Evolutionary conservation across 1,140 invertebrate species (phyloP), one percentile per base, ranked within the genome.

Genomic region (Aporrectodea caliginosa): DNA sequence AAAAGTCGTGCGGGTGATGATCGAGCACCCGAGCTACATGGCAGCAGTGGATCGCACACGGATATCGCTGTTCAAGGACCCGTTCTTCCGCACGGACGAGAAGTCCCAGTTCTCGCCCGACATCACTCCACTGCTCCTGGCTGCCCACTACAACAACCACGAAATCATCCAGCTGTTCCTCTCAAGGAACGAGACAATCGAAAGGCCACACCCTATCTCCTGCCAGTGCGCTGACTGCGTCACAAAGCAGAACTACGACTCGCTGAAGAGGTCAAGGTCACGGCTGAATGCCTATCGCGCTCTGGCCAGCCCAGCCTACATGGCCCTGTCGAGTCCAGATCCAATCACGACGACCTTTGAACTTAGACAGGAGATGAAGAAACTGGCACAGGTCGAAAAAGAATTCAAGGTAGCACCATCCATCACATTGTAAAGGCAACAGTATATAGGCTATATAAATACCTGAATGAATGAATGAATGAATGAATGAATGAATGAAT

Each of bases 111-210:
- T 98, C 89, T 98, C 96, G 0, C 93, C 95, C 0, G 97, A 99
- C 88, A 97, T 98, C 83, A 98, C 96, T 0, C 97, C 96, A 1
- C 90, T 99, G 75, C 97, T 98, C 83, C 90, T 98, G 83, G 95
- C 97, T 0, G 96, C 96, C 27, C 97, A 98, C 88, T 91, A 94
- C 79, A 96, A 98, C 90, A 98, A 98, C 90, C 98, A 98, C 88
- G 97, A 99, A 90, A 98, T 98, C 83, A 98, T 98, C 85, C 98
- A 99, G 91, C 94, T 98, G 82, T 91, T 98, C 16, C 89, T 98
- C 81, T 96, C 98, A 90, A 91, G 95, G 71, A 94, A 94, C 30
- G 71, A 82, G 29, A 78, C 78, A 43, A 81, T 81, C 30, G 78
- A 79, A 1, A 31, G 69, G 32, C 80, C 80, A 1, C 80, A 81